Evolutionary conservation across 1,140 invertebrate species (phyloP).

Genomic region (Caenorhabditis brenneri): DNA sequence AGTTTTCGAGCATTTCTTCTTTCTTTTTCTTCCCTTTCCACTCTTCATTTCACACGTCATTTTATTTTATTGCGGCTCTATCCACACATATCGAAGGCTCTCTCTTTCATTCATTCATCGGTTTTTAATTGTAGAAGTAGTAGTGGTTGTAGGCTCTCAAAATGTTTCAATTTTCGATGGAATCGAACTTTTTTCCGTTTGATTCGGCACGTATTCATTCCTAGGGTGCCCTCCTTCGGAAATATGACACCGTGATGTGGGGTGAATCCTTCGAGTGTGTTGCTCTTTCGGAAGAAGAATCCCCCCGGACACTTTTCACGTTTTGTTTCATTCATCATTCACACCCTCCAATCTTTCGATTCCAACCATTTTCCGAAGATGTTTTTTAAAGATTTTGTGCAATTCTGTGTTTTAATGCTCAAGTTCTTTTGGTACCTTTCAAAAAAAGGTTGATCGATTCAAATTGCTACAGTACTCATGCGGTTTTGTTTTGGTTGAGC

Average conservation of each 20-base stretch:
- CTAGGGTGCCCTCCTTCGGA: background rate
- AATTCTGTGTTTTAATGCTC: too few relatives aligned
- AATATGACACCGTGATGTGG: constrained; percentile 41
- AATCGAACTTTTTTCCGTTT: background rate
- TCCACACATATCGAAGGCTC: background rate
- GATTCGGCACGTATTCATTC: constrained; percentile 41
- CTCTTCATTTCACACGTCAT: constrained; percentile 35
- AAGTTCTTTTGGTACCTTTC: too few relatives aligned
- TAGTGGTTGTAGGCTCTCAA: background rate
- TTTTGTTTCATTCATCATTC: constrained; percentile 40
- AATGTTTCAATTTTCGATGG: background rate
- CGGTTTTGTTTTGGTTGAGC: too few relatives aligned
- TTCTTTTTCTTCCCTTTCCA: background rate
- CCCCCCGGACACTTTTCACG: constrained; percentile 35
- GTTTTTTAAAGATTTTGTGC: too few relatives aligned
- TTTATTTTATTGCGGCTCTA: constrained; percentile 28
- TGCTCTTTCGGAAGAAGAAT: constrained; percentile 5
- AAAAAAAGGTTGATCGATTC: too few relatives aligned
- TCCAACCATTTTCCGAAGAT: too few relatives aligned
- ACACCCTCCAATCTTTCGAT: background rate
- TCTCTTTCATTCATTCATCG: constrained; percentile 1
- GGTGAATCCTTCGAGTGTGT: background rate
- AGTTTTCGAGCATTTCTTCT: constrained; percentile 40
- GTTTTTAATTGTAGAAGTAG: background rate
- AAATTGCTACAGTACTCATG: too few relatives aligned